Conservation (phyloP, 2,888 invertebrate species). For the Aspidapion aeneum region DNA sequence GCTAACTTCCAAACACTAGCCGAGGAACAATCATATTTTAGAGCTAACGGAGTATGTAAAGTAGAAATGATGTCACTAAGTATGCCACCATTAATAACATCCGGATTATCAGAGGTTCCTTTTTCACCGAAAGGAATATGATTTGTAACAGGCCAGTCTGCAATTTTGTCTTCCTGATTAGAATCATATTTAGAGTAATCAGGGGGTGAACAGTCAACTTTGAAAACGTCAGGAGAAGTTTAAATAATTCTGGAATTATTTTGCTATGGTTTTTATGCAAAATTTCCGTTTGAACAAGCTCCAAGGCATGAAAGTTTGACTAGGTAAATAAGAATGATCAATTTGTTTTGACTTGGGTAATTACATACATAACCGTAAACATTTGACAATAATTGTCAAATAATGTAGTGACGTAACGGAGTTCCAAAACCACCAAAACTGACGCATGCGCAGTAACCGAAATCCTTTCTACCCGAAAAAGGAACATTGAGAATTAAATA, state of each 20-base stretch:
- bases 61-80: slow-evolving; percentile 64
- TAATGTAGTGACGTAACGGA: too few relatives aligned
- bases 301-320: slow-evolving; percentile 91
- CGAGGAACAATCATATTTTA: slow-evolving; percentile 79
- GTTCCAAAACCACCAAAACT: too few relatives aligned
- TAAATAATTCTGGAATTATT: slow-evolving; percentile 66
- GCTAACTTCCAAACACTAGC: slow-evolving; percentile 81
- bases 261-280: slow-evolving; percentile 53
- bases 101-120: slow-evolving; percentile 64
- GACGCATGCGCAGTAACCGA: too few relatives aligned
- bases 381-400: too few relatives aligned
- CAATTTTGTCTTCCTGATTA: slow-evolving; percentile 51
- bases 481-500: too few relatives aligned
- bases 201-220: slow-evolving; percentile 67
- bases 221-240: slow-evolving; percentile 61
- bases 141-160: slow-evolving; percentile 76
- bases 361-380: too few relatives aligned
- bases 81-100: slow-evolving; percentile 69
- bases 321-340: slow-evolving; percentile 76
- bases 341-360: slow-evolving; percentile 41
- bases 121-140: slow-evolving; percentile 86
- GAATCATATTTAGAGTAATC: slow-evolving; percentile 52
- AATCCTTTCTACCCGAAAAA: too few relatives aligned
- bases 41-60: slow-evolving; percentile 67
- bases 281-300: slow-evolving; percentile 78